These are phyloP conservation scores for Monopis laevigella DNA, from an alignment of 2,888 invertebrate species.

Conservation along the genomic window DNA sequence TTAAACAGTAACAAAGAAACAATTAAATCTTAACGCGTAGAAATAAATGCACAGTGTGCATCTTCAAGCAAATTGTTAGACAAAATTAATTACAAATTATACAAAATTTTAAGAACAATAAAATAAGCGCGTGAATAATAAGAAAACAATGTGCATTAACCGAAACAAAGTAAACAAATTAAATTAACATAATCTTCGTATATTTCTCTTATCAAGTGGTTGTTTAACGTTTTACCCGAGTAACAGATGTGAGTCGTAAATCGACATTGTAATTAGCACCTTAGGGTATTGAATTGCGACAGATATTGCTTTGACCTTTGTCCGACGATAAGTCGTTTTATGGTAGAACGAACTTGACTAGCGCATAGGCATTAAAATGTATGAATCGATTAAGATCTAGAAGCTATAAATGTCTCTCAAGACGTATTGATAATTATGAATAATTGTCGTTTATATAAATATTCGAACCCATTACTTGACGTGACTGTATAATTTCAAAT, in stretches of 20 bases:
- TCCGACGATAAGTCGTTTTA: background rate
- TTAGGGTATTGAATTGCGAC: constrained; percentile 18
- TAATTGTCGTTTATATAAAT: constrained; percentile 1
- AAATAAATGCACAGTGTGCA: background rate
- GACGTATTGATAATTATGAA: constrained; percentile 32
- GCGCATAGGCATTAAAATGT: constrained; percentile 33
- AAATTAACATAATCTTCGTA: constrained; percentile 15
- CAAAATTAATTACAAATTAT: constrained; percentile 2
- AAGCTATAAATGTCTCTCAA: constrained; percentile 34
- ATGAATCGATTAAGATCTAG: constrained; percentile 34
- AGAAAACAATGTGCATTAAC: constrained; percentile 12
- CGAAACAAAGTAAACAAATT: constrained; percentile 15
- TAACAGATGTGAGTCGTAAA: constrained; percentile 16
- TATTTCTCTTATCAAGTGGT: constrained; percentile 14
- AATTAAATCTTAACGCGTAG: background rate
- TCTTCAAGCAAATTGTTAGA: background rate
- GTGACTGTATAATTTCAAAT: no score
- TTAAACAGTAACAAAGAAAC: background rate
- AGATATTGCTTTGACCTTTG: constrained; percentile 20
- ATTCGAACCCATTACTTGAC: no score
- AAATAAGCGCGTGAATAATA: constrained; percentile 1
- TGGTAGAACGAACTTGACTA: constrained; percentile 11
- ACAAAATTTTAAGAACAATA: background rate
- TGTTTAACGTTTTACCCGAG: constrained; percentile 6
- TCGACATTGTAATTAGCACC: constrained; percentile 20